Evolutionary conservation across 2,113 vertebrate genomes (phyloP).

Genomic region (Chionis minor): DNA sequence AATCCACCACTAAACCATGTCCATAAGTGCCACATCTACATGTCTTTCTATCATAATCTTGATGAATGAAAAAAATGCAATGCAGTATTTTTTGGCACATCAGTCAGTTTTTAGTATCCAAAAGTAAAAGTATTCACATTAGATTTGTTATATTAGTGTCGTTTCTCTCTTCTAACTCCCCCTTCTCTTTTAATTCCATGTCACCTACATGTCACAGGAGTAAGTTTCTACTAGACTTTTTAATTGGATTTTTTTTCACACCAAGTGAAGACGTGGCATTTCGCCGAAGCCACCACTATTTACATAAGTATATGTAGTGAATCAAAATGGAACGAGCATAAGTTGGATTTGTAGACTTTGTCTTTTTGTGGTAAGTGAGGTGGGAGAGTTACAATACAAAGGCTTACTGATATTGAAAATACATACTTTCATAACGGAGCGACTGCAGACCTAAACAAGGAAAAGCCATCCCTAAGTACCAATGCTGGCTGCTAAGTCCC

Average conservation of each 20-base stretch:
- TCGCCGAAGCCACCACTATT: neutral
- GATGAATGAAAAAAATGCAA: neutral
- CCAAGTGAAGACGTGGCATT: neutral
- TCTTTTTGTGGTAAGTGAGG: neutral
- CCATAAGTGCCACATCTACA: neutral
- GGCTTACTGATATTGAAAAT: neutral
- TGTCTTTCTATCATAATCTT: neutral
- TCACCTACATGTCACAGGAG: neutral
- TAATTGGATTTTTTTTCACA: neutral
- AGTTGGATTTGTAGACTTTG: neutral
- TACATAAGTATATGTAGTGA: neutral
- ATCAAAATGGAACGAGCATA: neutral
- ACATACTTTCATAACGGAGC: neutral
- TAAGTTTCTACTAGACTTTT: neutral
- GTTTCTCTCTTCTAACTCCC: neutral
- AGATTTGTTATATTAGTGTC: neutral
- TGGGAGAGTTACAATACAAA: neutral
- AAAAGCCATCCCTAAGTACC: neutral
- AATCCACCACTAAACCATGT: neutral
- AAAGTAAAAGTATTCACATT: neutral
- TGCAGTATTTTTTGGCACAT: neutral
- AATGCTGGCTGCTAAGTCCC: neutral
- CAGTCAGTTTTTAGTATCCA: neutral
- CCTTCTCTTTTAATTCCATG: neutral
- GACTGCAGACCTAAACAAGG: neutral